Evolutionary conservation across 2,888 invertebrate species (phyloP), one percentile per base, ranked within the genome.

Genomic region (Plagodis pulveraria): DNA sequence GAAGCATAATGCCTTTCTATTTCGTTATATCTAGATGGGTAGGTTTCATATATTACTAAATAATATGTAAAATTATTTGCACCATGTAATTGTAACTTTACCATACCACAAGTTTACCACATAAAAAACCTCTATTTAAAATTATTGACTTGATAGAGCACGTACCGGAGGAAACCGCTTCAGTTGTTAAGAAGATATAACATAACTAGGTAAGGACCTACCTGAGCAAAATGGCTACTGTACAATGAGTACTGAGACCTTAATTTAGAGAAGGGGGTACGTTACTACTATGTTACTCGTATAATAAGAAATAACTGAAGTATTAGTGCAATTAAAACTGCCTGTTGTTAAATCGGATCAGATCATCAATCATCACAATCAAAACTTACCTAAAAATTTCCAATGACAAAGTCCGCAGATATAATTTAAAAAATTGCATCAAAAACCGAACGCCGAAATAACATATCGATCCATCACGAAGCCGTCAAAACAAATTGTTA

Each of bases 401-500:
- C 5, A 12, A 12, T 12, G 42, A 5, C 38, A 8, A 42, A 42
- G 10, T 33, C 33, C 41, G 22, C 22, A 4, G 4, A 22, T 22
- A 22, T 22, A 22, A 22, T 22, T 4, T 22, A 2, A 2, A 22
- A 22, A 22, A 22, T 22, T 4, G 2, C 22, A 48, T 48, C 41
- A 48, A 32, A 41, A 56, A 52, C 51, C 6, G n/a, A 41, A 32
- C 48, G 52, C 35, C 35, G 32, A 43, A 50, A 49, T 57, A 48
- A 47, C 45, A 51, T 43, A 52, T 58, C 57, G 49, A 60, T 57
- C 65, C 53, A 66, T 63, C 65, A 66, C 43, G 43, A 32, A 32
- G 12, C 50, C 52, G 56, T 61, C 60, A 61, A 56, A 63, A 62
- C 56, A 63, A 63, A 62, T 69, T 56, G 58, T 66, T 63, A 71